Evolutionary conservation across 2,113 vertebrate genomes (phyloP).

Genomic region (Antechinus stuartii): DNA sequence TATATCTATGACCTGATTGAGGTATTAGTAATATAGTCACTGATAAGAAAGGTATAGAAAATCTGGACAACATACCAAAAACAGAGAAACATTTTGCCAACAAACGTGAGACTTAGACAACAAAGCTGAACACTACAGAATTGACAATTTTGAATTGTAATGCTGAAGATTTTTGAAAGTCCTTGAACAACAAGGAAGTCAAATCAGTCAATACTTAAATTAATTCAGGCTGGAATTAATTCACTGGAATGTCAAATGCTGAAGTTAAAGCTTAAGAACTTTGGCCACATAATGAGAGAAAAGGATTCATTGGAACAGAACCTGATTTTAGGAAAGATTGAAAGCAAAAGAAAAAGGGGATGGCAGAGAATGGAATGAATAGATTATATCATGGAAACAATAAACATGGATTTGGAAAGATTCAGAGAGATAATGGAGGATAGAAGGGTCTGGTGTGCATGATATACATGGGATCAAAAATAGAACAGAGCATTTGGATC

Average conservation of each 20-base stretch:
- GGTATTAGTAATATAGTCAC: background rate
- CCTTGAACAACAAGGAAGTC: background rate
- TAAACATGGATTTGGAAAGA: background rate
- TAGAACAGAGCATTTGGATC: background rate
- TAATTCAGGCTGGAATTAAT: background rate
- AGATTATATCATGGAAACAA: background rate
- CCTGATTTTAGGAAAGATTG: background rate
- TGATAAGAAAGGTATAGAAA: background rate
- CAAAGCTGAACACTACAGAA: background rate
- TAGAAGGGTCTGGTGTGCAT: background rate
- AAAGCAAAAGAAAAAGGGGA: background rate
- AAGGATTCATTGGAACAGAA: too few relatives aligned
- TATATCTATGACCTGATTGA: background rate
- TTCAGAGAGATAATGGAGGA: background rate
- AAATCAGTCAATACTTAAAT: background rate
- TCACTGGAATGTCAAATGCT: background rate
- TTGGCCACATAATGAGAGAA: background rate
- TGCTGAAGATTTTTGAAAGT: background rate
- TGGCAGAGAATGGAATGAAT: background rate
- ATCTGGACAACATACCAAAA: background rate
- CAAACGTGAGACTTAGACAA: background rate
- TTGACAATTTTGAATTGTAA: background rate
- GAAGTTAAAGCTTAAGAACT: background rate
- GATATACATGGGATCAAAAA: background rate
- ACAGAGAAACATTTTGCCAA: too few relatives aligned